These are phyloP conservation scores for Coturnix japonica DNA, from an alignment of 2,113 vertebrate genomes.

Conservation along the genomic window DNA sequence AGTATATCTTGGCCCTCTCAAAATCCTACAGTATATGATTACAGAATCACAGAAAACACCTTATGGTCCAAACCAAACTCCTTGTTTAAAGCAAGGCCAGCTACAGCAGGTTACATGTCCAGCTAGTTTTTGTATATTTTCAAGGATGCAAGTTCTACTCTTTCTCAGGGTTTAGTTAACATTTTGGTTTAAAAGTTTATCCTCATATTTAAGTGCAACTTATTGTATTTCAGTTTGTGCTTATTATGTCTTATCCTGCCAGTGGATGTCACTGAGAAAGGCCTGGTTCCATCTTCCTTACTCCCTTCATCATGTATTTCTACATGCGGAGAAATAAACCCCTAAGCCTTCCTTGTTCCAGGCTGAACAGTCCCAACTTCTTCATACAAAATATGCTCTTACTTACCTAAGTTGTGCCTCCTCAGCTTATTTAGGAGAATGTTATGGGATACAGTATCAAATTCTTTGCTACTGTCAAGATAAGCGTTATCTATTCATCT, in stretches of 20 bases:
- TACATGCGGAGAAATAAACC: neutral
- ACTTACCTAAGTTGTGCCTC: neutral
- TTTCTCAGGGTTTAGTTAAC: rapidly evolving
- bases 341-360: neutral
- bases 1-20: neutral
- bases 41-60: neutral
- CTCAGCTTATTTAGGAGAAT: neutral
- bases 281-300: neutral
- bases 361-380: neutral
- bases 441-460: neutral
- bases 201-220: neutral
- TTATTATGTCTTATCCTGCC: neutral
- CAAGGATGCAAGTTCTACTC: neutral
- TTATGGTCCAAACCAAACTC: neutral
- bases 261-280: neutral
- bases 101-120: neutral
- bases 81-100: neutral
- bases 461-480: neutral
- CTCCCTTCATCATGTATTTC: neutral
- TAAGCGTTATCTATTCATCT: neutral
- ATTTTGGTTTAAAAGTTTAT: neutral
- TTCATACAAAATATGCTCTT: neutral
- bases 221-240: neutral
- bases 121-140: neutral
- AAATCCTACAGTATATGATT: neutral